phyloP scores from a whole-genome alignment of 2,888 invertebrate species.

The Cephus sareptanus region DNA sequence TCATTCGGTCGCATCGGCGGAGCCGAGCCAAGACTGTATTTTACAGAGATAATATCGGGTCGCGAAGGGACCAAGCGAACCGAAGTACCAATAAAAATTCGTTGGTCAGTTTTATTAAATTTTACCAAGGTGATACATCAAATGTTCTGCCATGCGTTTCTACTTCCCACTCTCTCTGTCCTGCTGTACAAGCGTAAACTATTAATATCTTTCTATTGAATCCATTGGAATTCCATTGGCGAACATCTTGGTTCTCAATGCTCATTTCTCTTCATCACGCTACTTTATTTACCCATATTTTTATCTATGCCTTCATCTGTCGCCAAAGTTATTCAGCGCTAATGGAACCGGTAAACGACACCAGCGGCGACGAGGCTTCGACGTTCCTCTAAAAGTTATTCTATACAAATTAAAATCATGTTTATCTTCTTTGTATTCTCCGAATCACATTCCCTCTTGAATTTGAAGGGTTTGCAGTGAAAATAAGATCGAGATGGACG shows the following conservation, averaged over 20 bases:
- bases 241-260: neutral
- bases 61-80: conserved; percentile 6
- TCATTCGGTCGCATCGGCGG: neutral
- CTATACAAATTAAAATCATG: conserved; percentile 5
- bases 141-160: neutral
- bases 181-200: neutral
- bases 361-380: neutral
- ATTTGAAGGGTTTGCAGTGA: neutral
- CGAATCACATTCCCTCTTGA: neutral
- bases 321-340: neutral
- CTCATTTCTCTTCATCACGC: neutral
- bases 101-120: conserved; percentile 39
- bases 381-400: conserved; percentile 1
- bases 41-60: conserved; percentile 39
- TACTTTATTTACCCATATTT: neutral
- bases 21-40: conserved; percentile 35
- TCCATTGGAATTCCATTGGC: neutral
- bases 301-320: neutral
- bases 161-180: neutral
- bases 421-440: conserved; percentile 14
- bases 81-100: conserved; percentile 38
- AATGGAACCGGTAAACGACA: neutral
- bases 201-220: neutral
- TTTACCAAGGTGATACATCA: conserved; percentile 25
- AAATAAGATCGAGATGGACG: neutral